Evolutionary conservation across 2,888 invertebrate genomes (phyloP), one percentile per base, ranked within the genome.

Genomic region (Xylota sylvarum): DNA sequence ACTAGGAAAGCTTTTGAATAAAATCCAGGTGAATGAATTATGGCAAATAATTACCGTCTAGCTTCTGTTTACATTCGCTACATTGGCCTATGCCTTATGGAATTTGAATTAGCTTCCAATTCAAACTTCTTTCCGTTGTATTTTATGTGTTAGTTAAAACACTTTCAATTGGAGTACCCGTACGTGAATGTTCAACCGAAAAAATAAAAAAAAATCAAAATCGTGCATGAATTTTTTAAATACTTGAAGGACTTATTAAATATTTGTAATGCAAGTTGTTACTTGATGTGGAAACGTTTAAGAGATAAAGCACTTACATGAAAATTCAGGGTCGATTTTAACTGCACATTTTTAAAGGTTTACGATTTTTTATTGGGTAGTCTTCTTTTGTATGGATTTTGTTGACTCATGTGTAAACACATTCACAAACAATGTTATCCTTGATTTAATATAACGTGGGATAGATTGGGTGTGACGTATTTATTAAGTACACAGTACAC

Each of bases 201-300:
- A 23, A 23, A 23, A n/a, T n/a, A 23, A 5, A 40, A 40, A 37
- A 37, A 37, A 12, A 37, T 9, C 3, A 46, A 30, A 19, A 69
- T 17, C 30, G 17, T 70, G 55, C 32, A 43, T 1, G 32, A 19
- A 27, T 9, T 58, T 46, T 60, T 19, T 35, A 10, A 32, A 14
- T 14, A 37, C 9, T 12, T 52, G 62, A 64, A 52, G 52, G 40
- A 30, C 32, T 74, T 37, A 46, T 48, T 52, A 43, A 30, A 46
- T 14, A 74, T 65, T 64, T 32, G 55, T 74, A 43, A 70, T 58
- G 56, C 70, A 70, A 46, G 56, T n/a, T 58, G 56, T 43, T 46
- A 32, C 46, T 70, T 56, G 17, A 17, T 70, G 56, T 56, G 46
- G 56, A 27, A 56, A 56, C 17, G 9, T 46, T 17, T 55, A 27